phyloP scores from a whole-genome alignment of 1,140 invertebrate species.

The Tetramorium alpestre region DNA sequence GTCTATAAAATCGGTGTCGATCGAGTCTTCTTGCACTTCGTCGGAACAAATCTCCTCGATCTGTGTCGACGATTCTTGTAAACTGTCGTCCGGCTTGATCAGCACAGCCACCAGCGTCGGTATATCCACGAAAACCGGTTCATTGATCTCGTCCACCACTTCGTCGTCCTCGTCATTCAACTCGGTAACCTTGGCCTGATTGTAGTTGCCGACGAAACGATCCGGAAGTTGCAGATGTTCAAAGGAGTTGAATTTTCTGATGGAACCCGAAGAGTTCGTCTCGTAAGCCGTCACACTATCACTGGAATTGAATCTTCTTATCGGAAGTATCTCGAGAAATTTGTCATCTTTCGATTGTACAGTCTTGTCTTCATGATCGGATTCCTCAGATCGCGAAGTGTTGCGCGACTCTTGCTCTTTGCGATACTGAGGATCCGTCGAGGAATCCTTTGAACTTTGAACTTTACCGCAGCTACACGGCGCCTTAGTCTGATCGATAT shows the following conservation, averaged over 20 bases:
- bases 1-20: constrained; percentile 68
- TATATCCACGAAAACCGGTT: constrained; percentile 79
- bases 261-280: neutral
- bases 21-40: constrained; percentile 66
- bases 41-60: constrained; percentile 79
- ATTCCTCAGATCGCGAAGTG: neutral
- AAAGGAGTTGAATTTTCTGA: constrained; percentile 73
- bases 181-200: constrained; percentile 72
- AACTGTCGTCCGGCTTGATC: constrained; percentile 77
- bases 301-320: constrained; percentile 71
- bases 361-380: neutral
- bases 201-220: constrained; percentile 62
- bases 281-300: constrained; percentile 66
- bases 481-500: constrained; percentile 46
- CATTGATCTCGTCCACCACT: constrained; percentile 68
- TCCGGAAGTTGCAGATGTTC: constrained; percentile 62
- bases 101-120: constrained; percentile 79
- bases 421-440: constrained; percentile 1
- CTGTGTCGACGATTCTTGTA: constrained; percentile 61
- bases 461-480: constrained; percentile 61
- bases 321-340: neutral
- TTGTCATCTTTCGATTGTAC: neutral
- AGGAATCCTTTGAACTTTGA: constrained; percentile 25
- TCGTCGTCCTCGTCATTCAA: constrained; percentile 68
- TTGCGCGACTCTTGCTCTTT: neutral